phyloP scores from a whole-genome alignment of 2,113 vertebrate species.

The Sakesphorus luctuosus region DNA sequence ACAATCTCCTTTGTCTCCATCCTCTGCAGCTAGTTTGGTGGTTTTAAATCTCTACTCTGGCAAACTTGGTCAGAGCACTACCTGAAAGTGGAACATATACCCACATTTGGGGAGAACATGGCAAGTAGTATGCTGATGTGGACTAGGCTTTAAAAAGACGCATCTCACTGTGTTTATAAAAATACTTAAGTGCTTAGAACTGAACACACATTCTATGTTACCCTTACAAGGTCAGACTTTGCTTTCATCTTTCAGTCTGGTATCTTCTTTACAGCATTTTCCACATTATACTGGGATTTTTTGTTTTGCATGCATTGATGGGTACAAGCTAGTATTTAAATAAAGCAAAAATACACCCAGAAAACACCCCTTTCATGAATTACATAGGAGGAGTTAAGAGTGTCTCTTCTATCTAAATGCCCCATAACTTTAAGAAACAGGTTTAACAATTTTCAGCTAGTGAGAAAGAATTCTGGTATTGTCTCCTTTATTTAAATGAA shows the following conservation, averaged over 20 bases:
- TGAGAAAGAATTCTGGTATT: background rate
- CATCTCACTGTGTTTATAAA: background rate
- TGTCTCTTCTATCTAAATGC: background rate
- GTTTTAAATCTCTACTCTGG: background rate
- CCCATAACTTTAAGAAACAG: slow-evolving; percentile 28
- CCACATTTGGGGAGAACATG: background rate
- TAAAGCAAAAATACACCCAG: background rate
- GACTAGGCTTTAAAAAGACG: background rate
- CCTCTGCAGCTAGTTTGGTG: background rate
- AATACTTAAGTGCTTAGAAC: background rate
- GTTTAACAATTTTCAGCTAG: background rate
- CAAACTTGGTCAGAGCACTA: background rate
- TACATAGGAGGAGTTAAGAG: background rate
- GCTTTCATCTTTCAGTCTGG: background rate
- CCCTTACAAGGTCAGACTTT: background rate
- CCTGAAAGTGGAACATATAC: background rate
- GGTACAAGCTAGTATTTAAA: background rate
- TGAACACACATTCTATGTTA: background rate
- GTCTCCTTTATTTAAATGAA: slow-evolving; percentile 17
- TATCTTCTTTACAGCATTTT: background rate
- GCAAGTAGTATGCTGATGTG: background rate
- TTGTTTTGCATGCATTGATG: background rate
- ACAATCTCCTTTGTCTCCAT: background rate
- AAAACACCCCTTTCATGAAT: background rate
- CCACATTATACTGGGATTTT: background rate